Evolutionary conservation across 2,113 vertebrate genomes (phyloP), one percentile per base, ranked within the genome.

Genomic region (Tupaia chinensis): DNA sequence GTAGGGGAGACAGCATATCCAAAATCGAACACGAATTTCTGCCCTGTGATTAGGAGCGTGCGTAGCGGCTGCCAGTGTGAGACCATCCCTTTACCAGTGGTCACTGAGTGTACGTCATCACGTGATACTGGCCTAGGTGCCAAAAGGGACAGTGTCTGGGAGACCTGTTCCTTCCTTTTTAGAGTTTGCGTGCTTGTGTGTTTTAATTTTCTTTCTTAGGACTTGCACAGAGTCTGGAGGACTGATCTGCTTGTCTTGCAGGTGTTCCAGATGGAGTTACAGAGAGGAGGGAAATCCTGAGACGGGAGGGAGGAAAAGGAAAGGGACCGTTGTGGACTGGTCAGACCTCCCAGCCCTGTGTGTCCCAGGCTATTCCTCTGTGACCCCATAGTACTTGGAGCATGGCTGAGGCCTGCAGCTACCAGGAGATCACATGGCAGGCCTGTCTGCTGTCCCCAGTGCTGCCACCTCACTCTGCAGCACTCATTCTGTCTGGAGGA

Each of bases 381-480:
- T 85, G 27, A 73, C 70, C 29, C 56, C 4, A 0, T 0, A 72
- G 70, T 56, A 16, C 54, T 25, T 74, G 0, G 0, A 13, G 32
- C 58, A 25, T 54, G 34, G 53, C 96, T 25, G 22, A 77, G 84
- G 56, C 56, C 65, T 23, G 2, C 1, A 1, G 19, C 63, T 10
- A 13, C 53, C 5, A 2, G 16, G 23, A 66, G 20, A 16, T 72
- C 14, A 1, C 66, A 5, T 17, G 63, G 61, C n/a, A 70, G 60
- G 14, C 79, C 86, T 4, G 8, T 56, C 73, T 27, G 9, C 85
- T 68, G 79, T 66, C 5, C 83, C 53, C 72, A 61, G 9, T 72
- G 8, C 85, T 0, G 0, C 66, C 5, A 20, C 3, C 66, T 78
- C 61, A 20, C 4, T 19, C 6, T 20, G 60, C 0, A 1, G 66